phyloP scores from a whole-genome alignment of 2,797 vertebrate species.

The Gymnocypris eckloni region DNA sequence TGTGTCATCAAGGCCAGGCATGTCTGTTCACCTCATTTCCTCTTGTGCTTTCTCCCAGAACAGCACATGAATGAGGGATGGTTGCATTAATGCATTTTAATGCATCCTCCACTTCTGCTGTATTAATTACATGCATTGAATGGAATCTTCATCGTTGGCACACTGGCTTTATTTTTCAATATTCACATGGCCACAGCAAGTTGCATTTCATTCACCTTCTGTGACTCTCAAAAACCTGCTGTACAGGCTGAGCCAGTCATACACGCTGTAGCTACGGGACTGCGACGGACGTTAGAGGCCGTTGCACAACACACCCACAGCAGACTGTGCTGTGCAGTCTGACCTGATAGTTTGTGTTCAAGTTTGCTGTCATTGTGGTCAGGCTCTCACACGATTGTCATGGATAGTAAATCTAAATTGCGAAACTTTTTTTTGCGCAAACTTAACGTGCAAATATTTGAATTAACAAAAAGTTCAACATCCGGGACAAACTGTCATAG shows the following conservation, averaged over 20 bases:
- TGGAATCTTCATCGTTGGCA: background rate
- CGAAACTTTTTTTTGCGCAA: background rate
- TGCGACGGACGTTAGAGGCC: background rate
- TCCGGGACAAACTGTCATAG: too few relatives aligned
- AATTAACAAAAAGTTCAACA: too few relatives aligned
- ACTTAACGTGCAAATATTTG: too few relatives aligned
- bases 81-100: background rate
- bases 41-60: background rate
- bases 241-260: slow-evolving; percentile 41
- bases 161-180: background rate
- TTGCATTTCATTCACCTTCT: background rate
- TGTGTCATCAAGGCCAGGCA: slow-evolving; percentile 30
- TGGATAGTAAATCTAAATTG: background rate
- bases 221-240: slow-evolving; percentile 37
- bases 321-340: background rate
- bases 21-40: background rate
- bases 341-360: background rate
- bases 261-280: background rate
- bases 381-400: background rate
- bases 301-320: background rate
- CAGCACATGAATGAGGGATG: background rate
- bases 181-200: background rate
- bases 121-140: slow-evolving; percentile 19
- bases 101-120: background rate
- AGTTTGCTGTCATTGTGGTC: background rate